phyloP scores from a whole-genome alignment of 2,113 vertebrate genomes.

The Clarias magur region DNA sequence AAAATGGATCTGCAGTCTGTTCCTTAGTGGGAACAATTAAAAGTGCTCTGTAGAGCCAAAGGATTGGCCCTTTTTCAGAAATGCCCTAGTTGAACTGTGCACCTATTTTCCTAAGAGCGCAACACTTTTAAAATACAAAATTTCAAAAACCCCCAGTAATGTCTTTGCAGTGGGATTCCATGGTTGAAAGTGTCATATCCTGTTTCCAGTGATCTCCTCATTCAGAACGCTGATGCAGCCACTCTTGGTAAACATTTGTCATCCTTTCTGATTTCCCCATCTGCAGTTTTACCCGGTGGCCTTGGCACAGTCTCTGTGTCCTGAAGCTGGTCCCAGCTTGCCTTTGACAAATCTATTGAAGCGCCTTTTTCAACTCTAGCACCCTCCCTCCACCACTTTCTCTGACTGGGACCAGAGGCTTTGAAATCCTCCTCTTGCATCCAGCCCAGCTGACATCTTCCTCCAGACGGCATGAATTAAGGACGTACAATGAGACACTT shows the following conservation, averaged over 20 bases:
- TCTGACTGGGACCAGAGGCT: conserved; percentile 77
- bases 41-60: neutral
- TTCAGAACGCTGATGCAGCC: conserved; percentile 25
- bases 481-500: conserved; percentile 97
- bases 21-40: neutral
- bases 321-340: conserved; percentile 54
- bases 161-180: neutral
- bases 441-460: conserved; percentile 97
- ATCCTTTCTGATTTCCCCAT: conserved; percentile 28
- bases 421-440: conserved; percentile 84
- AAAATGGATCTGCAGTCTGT: neutral
- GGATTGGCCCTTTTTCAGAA: neutral
- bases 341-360: conserved; percentile 98
- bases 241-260: conserved; percentile 35
- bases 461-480: conserved; percentile 99
- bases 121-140: neutral
- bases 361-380: conserved; percentile 74
- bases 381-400: conserved; percentile 59
- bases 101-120: neutral
- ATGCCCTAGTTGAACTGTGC: neutral
- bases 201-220: conserved; percentile 11
- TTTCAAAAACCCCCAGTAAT: conserved; percentile 68
- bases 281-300: conserved; percentile 42
- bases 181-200: conserved; percentile 19
- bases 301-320: conserved; percentile 31